phyloP scores from a whole-genome alignment of 2,888 invertebrate genomes.

The Agrotis exclamationis region DNA sequence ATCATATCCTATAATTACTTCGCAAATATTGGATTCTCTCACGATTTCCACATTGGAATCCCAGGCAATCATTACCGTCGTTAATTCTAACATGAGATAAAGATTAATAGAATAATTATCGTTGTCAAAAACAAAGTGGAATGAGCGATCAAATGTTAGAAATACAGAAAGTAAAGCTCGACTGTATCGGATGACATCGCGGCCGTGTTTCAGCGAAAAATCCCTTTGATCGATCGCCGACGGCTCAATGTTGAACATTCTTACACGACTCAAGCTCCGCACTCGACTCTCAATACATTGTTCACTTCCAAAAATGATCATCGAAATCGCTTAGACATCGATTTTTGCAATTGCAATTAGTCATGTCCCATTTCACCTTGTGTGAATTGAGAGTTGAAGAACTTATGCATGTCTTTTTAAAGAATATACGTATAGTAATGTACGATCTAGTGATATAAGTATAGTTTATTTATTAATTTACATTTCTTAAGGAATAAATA shows the following conservation, averaged over 20 bases:
- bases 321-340: conserved; percentile 62
- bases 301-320: conserved; percentile 82
- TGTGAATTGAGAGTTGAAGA: conserved; percentile 21
- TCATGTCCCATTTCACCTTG: conserved; percentile 53
- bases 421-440: conserved; percentile 31
- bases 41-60: conserved; percentile 46
- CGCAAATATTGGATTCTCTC: conserved; percentile 24
- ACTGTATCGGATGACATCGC: conserved; percentile 82
- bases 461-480: conserved; percentile 34
- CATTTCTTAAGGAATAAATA: conserved; percentile 11
- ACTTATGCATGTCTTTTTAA: conserved; percentile 32
- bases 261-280: conserved; percentile 82
- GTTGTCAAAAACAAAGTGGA: conserved; percentile 63
- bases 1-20: conserved; percentile 5
- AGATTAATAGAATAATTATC: conserved; percentile 68
- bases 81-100: conserved; percentile 35
- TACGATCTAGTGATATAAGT: conserved; percentile 9
- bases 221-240: conserved; percentile 85
- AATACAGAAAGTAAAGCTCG: conserved; percentile 74
- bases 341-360: conserved; percentile 61
- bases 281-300: conserved; percentile 70
- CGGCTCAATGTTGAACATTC: conserved; percentile 86
- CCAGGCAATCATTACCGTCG: conserved; percentile 31
- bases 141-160: conserved; percentile 67
- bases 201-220: conserved; percentile 83